phyloP scores from a whole-genome alignment of 2,888 invertebrate genomes.

The Stenolophus ochropezus region DNA sequence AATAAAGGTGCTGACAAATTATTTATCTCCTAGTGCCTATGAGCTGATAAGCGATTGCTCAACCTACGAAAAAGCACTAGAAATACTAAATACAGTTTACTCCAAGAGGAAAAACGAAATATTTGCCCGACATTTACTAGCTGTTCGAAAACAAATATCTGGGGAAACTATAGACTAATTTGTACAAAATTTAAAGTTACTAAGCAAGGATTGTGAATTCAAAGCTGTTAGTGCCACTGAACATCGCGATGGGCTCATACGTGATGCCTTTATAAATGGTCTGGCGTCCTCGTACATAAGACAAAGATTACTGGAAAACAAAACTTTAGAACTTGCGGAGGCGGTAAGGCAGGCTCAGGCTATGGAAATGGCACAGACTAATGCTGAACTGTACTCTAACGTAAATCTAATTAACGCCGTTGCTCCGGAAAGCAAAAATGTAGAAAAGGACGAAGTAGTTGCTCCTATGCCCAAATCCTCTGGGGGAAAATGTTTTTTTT shows the following conservation, averaged over 20 bases:
- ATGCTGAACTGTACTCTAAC: no score
- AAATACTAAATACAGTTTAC: background rate
- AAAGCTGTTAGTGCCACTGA: no score
- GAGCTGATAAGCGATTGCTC: background rate
- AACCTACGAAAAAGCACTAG: background rate
- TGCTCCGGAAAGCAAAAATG: no score
- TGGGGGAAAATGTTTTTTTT: background rate
- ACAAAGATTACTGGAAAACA: no score
- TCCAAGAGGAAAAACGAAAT: constrained; percentile 8
- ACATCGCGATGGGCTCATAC: no score
- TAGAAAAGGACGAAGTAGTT: no score
- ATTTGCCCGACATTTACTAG: constrained; percentile 13
- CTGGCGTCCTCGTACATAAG: no score
- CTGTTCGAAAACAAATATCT: background rate
- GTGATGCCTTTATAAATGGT: no score
- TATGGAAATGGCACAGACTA: no score
- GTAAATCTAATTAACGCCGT: no score
- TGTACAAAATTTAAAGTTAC: background rate
- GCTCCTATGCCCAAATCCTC: no score
- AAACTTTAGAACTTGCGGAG: background rate
- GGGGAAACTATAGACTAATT: background rate
- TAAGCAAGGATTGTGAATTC: no score
- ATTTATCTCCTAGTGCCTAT: background rate
- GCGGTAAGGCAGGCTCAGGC: background rate
- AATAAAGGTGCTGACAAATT: constrained; percentile 8